Conservation (phyloP, 2,113 vertebrate genomes). For the Lophura nycthemera region DNA sequence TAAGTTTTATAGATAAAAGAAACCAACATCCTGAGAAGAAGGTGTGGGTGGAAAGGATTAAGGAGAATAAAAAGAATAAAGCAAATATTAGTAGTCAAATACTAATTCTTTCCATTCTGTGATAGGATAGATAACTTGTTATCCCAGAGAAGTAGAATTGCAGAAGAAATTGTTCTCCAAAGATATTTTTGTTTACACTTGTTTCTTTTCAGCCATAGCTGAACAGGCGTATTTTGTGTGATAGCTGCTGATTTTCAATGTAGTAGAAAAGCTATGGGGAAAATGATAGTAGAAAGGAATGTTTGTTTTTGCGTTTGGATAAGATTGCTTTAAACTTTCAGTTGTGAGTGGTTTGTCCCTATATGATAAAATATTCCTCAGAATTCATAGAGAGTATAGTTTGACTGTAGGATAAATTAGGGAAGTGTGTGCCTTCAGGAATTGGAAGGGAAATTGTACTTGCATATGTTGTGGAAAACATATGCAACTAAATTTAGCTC, state of each 20-base stretch:
- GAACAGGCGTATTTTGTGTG: background rate
- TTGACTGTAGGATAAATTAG: background rate
- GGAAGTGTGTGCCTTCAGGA: background rate
- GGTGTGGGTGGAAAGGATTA: background rate
- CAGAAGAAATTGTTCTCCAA: background rate
- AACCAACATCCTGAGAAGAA: background rate
- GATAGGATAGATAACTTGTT: background rate
- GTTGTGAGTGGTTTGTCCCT: background rate
- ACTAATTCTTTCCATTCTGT: rapidly evolving
- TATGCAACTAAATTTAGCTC: constrained; percentile 76
- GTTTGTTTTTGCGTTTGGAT: background rate
- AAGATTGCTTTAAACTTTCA: background rate
- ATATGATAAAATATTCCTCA: background rate
- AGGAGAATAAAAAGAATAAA: background rate
- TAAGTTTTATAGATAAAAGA: background rate
- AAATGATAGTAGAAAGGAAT: background rate
- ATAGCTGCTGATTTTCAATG: background rate
- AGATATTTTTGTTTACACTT: rapidly evolving
- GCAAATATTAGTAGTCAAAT: background rate
- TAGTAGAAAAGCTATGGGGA: rapidly evolving
- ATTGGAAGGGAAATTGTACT: background rate
- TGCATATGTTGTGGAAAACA: constrained; percentile 67
- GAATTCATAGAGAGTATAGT: background rate
- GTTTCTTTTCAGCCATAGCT: background rate
- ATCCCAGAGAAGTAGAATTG: background rate